Evolutionary conservation across 1,140 invertebrate genomes (phyloP).

Genomic region (Ditylenchus dipsaci): DNA sequence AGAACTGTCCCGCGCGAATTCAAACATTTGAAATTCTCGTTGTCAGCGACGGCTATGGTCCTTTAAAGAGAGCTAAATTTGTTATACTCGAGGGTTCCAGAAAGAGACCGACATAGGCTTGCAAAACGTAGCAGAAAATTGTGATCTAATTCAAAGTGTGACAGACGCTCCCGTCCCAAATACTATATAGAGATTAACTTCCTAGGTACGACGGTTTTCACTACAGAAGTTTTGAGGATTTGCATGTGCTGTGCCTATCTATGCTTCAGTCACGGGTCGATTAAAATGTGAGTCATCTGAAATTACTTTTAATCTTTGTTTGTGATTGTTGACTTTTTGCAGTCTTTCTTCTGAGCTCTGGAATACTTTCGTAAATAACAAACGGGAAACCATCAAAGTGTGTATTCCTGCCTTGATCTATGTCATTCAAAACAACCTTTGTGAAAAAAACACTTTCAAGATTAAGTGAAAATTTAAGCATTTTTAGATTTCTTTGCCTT

Average conservation of each 20-base stretch:
- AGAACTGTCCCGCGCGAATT: no score
- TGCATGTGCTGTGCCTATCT: conserved; percentile 6
- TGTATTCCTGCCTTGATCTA: conserved; percentile 37
- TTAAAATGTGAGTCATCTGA: background rate
- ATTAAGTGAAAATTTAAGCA: background rate
- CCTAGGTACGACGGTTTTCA: conserved; percentile 18
- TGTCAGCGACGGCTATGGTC: no score
- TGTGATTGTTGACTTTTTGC: conserved; percentile 2
- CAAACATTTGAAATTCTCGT: no score
- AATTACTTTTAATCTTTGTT: background rate
- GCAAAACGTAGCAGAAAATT: conserved; percentile 3
- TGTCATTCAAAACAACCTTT: conserved; percentile 41
- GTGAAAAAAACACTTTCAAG: background rate
- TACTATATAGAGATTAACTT: no score
- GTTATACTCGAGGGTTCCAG: no score
- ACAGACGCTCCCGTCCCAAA: no score
- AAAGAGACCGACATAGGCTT: no score
- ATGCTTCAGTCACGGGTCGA: conserved; percentile 6
- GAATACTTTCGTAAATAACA: conserved; percentile 29
- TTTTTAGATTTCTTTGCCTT: conserved; percentile 33
- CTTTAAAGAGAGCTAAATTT: no score
- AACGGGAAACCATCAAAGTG: conserved; percentile 36
- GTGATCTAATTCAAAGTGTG: no score
- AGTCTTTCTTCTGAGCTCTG: conserved; percentile 28
- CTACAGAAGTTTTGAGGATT: conserved; percentile 24